Conservation (phyloP, 2,797 vertebrate species). For the Arrhamphus sclerolepis region DNA sequence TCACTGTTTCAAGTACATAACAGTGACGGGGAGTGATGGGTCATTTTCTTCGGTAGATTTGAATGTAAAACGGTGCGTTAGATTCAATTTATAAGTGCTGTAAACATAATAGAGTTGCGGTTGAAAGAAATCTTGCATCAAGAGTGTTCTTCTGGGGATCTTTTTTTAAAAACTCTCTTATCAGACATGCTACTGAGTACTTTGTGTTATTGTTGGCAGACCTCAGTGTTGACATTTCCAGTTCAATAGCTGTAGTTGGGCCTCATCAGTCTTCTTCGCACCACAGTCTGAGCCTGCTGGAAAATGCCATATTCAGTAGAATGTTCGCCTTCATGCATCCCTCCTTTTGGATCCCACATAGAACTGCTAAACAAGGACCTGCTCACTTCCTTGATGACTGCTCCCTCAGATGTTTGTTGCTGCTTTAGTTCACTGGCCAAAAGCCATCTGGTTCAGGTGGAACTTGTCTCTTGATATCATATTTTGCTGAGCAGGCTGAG, state of each 20-base stretch:
- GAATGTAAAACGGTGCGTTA: not conserved
- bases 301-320: conserved; percentile 58
- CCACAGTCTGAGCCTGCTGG: conserved; percentile 33
- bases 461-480: conserved; percentile 46
- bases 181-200: conserved; percentile 25
- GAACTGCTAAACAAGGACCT: conserved; percentile 61
- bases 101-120: not conserved
- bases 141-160: conserved; percentile 1
- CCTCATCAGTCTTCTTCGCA: conserved; percentile 52
- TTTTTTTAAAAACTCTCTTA: too few relatives aligned
- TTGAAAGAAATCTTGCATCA: conserved; percentile 4
- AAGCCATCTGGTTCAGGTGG: conserved; percentile 50
- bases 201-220: conserved; percentile 58
- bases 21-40: not conserved
- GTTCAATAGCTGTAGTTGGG: conserved; percentile 48
- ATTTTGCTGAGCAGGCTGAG: conserved; percentile 14
- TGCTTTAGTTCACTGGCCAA: conserved; percentile 38
- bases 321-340: conserved; percentile 63
- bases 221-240: conserved; percentile 62
- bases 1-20: not conserved
- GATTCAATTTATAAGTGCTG: not conserved
- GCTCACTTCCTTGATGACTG: conserved; percentile 52
- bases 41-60: conserved; percentile 3
- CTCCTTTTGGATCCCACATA: conserved; percentile 59
- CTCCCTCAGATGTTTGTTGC: conserved; percentile 54